Conservation (phyloP, 2,113 vertebrate species). For the Myocastor coypus region DNA sequence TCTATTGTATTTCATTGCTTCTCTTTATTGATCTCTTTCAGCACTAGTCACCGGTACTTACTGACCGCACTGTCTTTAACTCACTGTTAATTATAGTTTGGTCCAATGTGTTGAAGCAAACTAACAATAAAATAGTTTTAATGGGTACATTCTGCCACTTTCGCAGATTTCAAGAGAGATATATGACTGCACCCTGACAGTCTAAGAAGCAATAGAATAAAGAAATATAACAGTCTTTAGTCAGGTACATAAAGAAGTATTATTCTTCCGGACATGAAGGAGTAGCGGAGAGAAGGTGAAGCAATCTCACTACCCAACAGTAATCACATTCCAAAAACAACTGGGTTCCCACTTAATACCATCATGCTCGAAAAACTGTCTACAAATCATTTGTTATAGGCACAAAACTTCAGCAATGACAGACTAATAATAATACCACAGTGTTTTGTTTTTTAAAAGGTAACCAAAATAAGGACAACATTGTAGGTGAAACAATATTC, state of each 20-base stretch:
- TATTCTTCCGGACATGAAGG: neutral
- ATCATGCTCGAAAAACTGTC: neutral
- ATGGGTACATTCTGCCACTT: conserved; percentile 41
- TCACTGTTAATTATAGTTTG: conserved; percentile 57
- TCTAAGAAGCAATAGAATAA: neutral
- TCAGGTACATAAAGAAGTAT: neutral
- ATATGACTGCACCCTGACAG: neutral
- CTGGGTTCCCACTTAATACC: neutral
- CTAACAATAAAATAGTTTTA: conserved; percentile 22
- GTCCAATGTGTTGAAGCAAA: conserved; percentile 40
- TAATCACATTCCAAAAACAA: neutral
- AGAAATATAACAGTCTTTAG: neutral
- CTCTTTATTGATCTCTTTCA: neutral
- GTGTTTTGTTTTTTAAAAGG: neutral
- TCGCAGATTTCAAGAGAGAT: conserved; percentile 56
- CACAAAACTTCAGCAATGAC: neutral
- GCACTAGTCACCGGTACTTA: neutral
- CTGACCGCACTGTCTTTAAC: conserved; percentile 27
- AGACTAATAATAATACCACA: neutral
- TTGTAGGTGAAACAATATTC: neutral
- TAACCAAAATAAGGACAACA: neutral
- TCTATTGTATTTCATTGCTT: neutral
- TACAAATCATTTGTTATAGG: neutral
- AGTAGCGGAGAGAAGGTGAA: neutral
- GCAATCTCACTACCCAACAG: neutral